These are phyloP conservation scores for Cosmia trapezina DNA, from an alignment of 2,888 invertebrate species.

Conservation along the genomic window DNA sequence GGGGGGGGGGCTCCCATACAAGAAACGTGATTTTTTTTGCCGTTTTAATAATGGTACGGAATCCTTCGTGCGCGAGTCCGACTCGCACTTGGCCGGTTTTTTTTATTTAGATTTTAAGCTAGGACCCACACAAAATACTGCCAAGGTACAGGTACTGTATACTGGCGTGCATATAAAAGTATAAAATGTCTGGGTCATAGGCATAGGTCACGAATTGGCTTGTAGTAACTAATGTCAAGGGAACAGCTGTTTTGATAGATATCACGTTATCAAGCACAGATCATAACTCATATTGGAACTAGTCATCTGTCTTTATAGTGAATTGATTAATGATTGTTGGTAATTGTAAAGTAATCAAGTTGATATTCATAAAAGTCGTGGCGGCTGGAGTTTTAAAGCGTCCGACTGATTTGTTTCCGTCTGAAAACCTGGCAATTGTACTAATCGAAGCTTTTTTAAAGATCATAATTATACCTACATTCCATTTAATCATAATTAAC, in stretches of 20 bases:
- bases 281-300: slow-evolving; percentile 38
- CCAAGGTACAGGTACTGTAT: not conserved
- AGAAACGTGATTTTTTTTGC: too few species aligned
- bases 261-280: slow-evolving; percentile 47
- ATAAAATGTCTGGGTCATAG: slow-evolving; percentile 54
- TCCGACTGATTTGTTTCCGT: not conserved
- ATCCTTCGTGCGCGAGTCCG: too few species aligned
- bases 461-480: too few species aligned
- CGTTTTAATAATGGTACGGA: too few species aligned
- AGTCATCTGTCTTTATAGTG: slow-evolving; percentile 18
- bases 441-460: not conserved
- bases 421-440: not conserved
- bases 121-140: not conserved
- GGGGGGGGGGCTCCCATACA: too few species aligned
- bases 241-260: slow-evolving; percentile 34
- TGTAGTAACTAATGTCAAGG: slow-evolving; percentile 53
- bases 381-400: not conserved
- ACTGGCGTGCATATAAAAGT: slow-evolving; percentile 6
- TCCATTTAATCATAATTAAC: too few species aligned
- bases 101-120: not conserved
- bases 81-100: too few species aligned
- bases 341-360: slow-evolving; percentile 18
- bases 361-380: slow-evolving; percentile 29
- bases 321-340: slow-evolving; percentile 34
- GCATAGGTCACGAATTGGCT: slow-evolving; percentile 49